phyloP scores from a whole-genome alignment of 2,797 vertebrate genomes.

The Taenioides sp. region DNA sequence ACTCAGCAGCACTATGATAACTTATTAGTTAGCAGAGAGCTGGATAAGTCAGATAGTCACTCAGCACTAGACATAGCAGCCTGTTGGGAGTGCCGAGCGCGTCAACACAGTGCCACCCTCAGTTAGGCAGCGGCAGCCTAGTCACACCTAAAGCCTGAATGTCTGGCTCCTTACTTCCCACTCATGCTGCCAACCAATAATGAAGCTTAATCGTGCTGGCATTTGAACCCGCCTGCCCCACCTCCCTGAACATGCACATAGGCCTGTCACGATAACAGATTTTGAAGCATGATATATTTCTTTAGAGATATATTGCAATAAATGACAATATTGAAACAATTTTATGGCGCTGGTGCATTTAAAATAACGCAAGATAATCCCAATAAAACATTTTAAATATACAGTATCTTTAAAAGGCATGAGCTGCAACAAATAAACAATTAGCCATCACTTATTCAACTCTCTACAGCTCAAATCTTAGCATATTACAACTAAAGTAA shows the following conservation, averaged over 20 bases:
- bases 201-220: slow-evolving; percentile 45
- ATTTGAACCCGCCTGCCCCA: slow-evolving; percentile 29
- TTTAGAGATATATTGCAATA: too few species aligned
- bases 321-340: too few species aligned
- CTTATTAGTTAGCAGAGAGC: slow-evolving; percentile 37
- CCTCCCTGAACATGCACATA: slow-evolving; percentile 23
- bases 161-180: slow-evolving; percentile 43
- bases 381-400: too few species aligned
- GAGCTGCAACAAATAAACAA: too few species aligned
- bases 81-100: slow-evolving; percentile 37
- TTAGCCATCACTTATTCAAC: too few species aligned
- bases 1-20: slow-evolving; percentile 26
- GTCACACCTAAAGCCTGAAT: slow-evolving; percentile 49
- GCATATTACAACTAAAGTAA: too few species aligned
- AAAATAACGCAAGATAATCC: too few species aligned
- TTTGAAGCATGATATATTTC: too few species aligned
- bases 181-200: slow-evolving; percentile 45
- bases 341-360: too few species aligned
- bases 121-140: slow-evolving; percentile 54
- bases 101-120: slow-evolving; percentile 60
- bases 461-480: too few species aligned
- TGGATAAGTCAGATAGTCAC: slow-evolving; percentile 25
- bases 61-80: slow-evolving; percentile 33
- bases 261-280: too few species aligned
- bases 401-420: too few species aligned